A percentile compares a stretch with the other conserved stretches of the same genome.
phyloP scores from a whole-genome alignment of 2,113 vertebrate species.

The Kryptolebias marmoratus region DNA sequence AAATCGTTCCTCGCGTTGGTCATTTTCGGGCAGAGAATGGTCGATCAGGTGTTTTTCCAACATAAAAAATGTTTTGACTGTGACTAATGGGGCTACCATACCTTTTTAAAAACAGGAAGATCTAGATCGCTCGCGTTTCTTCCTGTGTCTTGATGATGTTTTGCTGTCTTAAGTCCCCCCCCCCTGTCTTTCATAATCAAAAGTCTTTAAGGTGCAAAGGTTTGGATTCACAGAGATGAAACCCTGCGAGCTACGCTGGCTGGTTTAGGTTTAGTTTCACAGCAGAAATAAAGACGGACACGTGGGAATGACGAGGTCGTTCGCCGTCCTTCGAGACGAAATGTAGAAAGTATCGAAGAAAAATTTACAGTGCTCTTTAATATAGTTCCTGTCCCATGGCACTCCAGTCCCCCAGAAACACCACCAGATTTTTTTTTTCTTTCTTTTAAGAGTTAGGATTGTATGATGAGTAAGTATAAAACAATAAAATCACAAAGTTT shows the following conservation, averaged over 20 bases:
- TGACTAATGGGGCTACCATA: constrained; percentile 58
- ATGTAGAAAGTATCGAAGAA: constrained; percentile 45
- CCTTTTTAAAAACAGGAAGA: constrained; percentile 13
- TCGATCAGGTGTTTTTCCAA: constrained; percentile 25
- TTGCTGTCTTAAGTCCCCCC: constrained; percentile 50
- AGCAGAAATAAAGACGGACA: constrained; percentile 30
- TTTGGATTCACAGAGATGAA: constrained; percentile 51
- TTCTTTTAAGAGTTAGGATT: constrained; percentile 81
- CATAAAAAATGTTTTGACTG: constrained; percentile 22
- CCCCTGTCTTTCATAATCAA: constrained; percentile 43
- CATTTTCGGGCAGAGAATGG: constrained; percentile 5
- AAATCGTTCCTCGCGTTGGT: constrained; percentile 14
- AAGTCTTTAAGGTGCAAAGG: constrained; percentile 43
- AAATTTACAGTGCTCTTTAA: constrained; percentile 50
- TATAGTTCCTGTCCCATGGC: constrained; percentile 61
- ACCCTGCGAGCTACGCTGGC: constrained; percentile 16
- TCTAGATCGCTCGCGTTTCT: constrained; percentile 42
- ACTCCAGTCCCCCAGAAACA: constrained; percentile 76
- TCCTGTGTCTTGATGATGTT: constrained; percentile 28
- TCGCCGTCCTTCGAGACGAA: constrained; percentile 41
- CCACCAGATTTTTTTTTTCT: constrained; percentile 75
- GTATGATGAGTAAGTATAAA: constrained; percentile 85
- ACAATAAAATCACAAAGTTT: constrained; percentile 88
- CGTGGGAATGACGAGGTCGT: constrained; percentile 6
- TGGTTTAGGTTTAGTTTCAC: constrained; percentile 30